These are phyloP conservation scores for Hippasteria phrygiana DNA, from an alignment of 53 echinoderm and acorn worm species.

Conservation along the genomic window DNA sequence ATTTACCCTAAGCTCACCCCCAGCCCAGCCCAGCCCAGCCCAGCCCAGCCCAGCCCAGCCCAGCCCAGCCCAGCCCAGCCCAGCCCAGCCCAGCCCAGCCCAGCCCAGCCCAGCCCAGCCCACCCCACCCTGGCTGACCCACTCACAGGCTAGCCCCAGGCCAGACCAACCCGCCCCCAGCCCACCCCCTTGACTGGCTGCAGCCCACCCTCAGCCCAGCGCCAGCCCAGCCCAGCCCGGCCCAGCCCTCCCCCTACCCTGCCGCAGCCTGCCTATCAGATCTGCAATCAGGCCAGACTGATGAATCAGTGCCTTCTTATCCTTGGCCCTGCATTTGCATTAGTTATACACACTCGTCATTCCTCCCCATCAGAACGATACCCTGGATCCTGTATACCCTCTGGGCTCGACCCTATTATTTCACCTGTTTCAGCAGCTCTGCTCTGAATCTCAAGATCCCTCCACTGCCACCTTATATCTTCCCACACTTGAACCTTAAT, in stretches of 20 bases:
- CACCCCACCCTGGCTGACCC: not conserved
- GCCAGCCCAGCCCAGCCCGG: not conserved
- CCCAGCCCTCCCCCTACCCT: not conserved
- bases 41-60: not conserved
- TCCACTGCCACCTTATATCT: conserved; percentile 25
- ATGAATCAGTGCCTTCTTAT: conserved; percentile 20
- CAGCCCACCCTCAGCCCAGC: not conserved
- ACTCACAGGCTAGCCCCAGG: no score
- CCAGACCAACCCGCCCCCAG: not conserved
- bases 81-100: not conserved
- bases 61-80: not conserved
- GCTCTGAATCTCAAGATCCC: conserved; percentile 25
- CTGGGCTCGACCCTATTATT: conserved; percentile 60
- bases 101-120: not conserved
- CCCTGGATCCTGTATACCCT: conserved; percentile 17
- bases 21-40: not conserved
- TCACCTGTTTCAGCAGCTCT: conserved; percentile 49
- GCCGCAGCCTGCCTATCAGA: not conserved
- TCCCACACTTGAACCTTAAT: conserved; percentile 7
- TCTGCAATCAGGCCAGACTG: not conserved
- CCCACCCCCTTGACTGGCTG: not conserved
- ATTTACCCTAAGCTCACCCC: no score
- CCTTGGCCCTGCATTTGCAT: conserved; percentile 8
- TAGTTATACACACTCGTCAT: conserved; percentile 30
- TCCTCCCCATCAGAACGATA: conserved; percentile 23